Conservation (phyloP, 2,113 vertebrate species). For the Erinaceus europaeus region DNA sequence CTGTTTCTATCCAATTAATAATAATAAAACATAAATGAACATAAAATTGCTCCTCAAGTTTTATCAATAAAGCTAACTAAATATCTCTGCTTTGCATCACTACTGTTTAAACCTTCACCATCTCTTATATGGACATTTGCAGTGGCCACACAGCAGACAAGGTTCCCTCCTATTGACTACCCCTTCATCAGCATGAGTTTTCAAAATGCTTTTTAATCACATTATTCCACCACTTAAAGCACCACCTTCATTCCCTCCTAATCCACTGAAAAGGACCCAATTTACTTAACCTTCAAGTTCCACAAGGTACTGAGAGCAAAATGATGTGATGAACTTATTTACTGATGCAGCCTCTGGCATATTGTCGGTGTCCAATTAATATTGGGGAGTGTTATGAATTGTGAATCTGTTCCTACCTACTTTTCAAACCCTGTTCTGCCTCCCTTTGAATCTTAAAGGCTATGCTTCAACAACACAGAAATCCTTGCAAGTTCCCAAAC, state of each 20-base stretch:
- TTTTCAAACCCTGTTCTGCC: neutral
- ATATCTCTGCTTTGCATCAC: neutral
- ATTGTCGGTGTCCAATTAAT: neutral
- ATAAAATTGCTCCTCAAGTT: neutral
- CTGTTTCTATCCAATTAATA: no score
- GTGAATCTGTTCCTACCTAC: neutral
- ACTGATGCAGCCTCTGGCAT: neutral
- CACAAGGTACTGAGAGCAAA: neutral
- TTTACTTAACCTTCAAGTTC: neutral
- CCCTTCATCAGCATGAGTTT: neutral
- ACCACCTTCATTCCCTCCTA: neutral
- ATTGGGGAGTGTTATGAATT: neutral
- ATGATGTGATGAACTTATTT: neutral
- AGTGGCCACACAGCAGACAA: neutral
- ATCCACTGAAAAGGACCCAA: neutral
- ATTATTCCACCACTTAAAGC: neutral
- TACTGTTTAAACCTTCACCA: neutral
- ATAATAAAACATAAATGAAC: no score
- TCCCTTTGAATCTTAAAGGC: neutral
- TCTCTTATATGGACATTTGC: neutral
- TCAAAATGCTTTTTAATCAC: constrained; percentile 5
- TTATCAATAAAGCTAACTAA: neutral
- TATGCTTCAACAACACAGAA: neutral
- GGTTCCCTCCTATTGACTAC: neutral
- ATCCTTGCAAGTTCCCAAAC: neutral